Evolutionary conservation across 2,888 invertebrate species (phyloP), one percentile per base, ranked within the genome.

Genomic region (Trissoscelio sp.): DNA sequence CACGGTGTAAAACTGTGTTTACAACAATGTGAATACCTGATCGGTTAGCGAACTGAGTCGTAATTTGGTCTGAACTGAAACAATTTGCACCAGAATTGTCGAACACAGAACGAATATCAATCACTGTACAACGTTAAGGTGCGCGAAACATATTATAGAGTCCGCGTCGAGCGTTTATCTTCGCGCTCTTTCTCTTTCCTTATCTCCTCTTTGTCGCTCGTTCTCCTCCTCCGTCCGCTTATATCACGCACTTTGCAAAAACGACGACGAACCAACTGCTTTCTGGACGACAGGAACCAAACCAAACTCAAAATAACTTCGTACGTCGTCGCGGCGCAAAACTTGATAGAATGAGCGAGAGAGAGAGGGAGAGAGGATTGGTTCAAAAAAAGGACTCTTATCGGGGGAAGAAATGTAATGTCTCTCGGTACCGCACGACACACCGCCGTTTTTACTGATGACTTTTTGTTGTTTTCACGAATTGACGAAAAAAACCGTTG

Each of bases 101-200:
- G 66, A 62, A 69, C 81, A 80, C 81, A 73, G 73, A 73, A 77
- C 66, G 70, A 72, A 72, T 57, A 66, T 79, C 78, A 70, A 75
- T 81, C 81, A 81, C 81, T 81, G 72, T 74, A 66, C 73, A 51
- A 62, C 58, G 51, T 79, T 44, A 80, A 75, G 82, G 73, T 85
- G 82, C 80, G 83, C 83, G 86, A 85, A 83, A 85, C 87, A 86
- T 87, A 86, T 86, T 86, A 81, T 60, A 57, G 64, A 81, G 83
- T 85, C 81, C 85, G 87, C 84, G 78, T 80, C 58, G 75, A 80
- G 74, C 69, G 74, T 80, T 75, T 62, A 80, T 74, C 62, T 51
- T 79, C 67, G 72, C 79, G 62, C 73, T 74, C 80, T 74, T 55
- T 69, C 80, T 69, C 62, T 62, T 42, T 69, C 42, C 75, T 51